A percentile compares a stretch with the other conserved stretches of the same genome.
Evolutionary conservation across 2,888 invertebrate species (phyloP).

Genomic region (Rhamnusium bicolor): DNA sequence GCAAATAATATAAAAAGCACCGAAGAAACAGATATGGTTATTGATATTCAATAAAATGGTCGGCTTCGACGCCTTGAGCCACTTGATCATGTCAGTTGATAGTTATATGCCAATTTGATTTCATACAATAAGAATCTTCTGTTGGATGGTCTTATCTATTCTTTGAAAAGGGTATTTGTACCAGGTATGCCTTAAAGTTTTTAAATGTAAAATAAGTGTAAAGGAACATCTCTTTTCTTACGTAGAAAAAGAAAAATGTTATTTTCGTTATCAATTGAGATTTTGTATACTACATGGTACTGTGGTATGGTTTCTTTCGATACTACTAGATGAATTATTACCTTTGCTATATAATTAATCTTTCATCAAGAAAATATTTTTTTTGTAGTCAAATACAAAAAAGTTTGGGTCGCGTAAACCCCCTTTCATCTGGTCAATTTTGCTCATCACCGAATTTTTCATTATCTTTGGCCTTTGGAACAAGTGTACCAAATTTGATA

Average conservation of each 20-base stretch:
- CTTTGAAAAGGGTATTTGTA: not conserved
- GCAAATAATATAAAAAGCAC: constrained; percentile 28
- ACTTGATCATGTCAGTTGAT: constrained; percentile 46
- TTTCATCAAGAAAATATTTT: too few species aligned
- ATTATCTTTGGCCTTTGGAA: too few species aligned
- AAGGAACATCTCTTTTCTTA: not conserved
- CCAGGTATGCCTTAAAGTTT: not conserved
- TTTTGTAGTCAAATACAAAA: too few species aligned
- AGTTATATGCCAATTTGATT: constrained; percentile 30
- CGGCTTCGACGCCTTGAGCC: constrained; percentile 49
- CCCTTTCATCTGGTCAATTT: too few species aligned
- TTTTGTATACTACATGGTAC: too few species aligned
- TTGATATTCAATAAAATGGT: constrained; percentile 54
- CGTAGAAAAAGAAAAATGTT: not conserved
- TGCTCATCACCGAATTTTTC: too few species aligned
- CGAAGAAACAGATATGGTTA: constrained; percentile 51
- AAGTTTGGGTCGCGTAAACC: too few species aligned
- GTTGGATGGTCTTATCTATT: not conserved
- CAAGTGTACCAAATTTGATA: too few species aligned
- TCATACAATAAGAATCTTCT: not conserved
- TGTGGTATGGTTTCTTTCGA: too few species aligned
- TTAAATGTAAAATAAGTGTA: not conserved
- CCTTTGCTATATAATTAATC: too few species aligned
- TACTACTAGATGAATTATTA: too few species aligned
- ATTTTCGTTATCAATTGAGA: too few species aligned